These are phyloP conservation scores for Catharus minimus DNA, from an alignment of 2,113 vertebrate species.

Conservation along the genomic window DNA sequence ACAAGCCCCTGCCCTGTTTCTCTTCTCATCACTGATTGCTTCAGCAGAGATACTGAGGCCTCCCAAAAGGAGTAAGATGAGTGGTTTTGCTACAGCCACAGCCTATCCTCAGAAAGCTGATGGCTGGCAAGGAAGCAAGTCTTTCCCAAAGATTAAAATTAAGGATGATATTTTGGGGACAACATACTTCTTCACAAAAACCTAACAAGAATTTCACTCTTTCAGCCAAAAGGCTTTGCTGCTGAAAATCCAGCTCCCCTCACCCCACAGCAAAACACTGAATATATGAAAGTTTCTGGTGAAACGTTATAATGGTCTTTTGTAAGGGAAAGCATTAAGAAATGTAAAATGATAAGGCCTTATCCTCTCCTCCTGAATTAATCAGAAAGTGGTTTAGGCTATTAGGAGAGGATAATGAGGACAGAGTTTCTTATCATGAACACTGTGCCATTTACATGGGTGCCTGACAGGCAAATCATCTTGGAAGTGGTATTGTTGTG, in stretches of 20 bases:
- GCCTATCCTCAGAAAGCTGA: not conserved
- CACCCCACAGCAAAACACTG: not conserved
- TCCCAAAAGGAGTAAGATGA: not conserved
- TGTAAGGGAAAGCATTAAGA: not conserved
- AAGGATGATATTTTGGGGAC: not conserved
- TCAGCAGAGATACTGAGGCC: not conserved
- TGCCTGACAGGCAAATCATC: constrained; percentile 8
- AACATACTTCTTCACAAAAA: not conserved
- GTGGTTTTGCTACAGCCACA: not conserved
- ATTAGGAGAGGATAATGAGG: constrained; percentile 28
- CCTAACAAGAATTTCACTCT: not conserved
- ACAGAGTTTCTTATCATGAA: not conserved
- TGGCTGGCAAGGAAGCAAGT: not conserved
- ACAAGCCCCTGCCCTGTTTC: not conserved
- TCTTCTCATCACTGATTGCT: not conserved
- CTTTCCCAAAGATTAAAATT: not conserved
- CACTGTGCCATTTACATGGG: not conserved
- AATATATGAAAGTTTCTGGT: not conserved
- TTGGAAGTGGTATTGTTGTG: not conserved
- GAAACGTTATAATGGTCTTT: not conserved
- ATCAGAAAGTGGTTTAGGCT: not conserved
- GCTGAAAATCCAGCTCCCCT: not conserved
- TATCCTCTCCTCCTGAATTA: not conserved
- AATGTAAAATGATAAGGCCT: constrained; percentile 10
- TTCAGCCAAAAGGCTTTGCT: not conserved